These are phyloP conservation scores for Ecliptopera silaceata DNA, from an alignment of 2,888 invertebrate genomes.

Conservation along the genomic window DNA sequence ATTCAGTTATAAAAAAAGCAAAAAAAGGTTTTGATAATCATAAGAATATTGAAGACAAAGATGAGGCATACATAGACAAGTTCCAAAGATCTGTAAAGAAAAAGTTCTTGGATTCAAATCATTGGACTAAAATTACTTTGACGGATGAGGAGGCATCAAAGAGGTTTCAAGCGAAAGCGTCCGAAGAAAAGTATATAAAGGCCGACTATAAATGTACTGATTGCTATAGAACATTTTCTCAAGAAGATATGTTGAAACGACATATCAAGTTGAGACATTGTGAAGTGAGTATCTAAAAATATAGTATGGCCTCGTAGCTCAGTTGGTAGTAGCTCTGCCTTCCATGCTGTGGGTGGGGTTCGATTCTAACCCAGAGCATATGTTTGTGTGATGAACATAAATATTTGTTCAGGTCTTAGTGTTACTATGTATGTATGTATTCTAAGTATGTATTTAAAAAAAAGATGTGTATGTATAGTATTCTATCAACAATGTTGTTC, in stretches of 20 bases:
- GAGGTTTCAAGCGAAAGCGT: slow-evolving; percentile 54
- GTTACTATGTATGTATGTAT: no score
- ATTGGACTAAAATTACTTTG: slow-evolving; percentile 60
- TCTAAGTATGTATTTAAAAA: no score
- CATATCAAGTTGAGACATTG: slow-evolving; percentile 60
- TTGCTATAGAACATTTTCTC: slow-evolving; percentile 67
- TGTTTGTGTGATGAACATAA: no score
- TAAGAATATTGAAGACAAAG: background rate
- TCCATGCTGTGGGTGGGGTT: no score
- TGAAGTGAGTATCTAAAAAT: slow-evolving; percentile 24
- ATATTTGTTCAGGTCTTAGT: background rate
- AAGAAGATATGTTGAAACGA: slow-evolving; percentile 62
- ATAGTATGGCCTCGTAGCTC: no score
- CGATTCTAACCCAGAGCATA: no score
- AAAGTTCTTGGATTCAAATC: slow-evolving; percentile 35
- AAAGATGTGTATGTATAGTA: no score
- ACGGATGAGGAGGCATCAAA: slow-evolving; percentile 63
- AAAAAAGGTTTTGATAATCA: background rate
- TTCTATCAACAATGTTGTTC: no score
- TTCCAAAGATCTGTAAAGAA: slow-evolving; percentile 27
- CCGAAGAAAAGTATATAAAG: slow-evolving; percentile 51
- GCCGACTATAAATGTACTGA: slow-evolving; percentile 61
- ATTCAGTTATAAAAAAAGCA: background rate
- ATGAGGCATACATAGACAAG: slow-evolving; percentile 9
- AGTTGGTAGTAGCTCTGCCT: no score